A percentile compares a stretch with the other conserved stretches of the same genome.
phyloP scores from a whole-genome alignment of 2,797 vertebrate species.

The Sebastes wilsoni region DNA sequence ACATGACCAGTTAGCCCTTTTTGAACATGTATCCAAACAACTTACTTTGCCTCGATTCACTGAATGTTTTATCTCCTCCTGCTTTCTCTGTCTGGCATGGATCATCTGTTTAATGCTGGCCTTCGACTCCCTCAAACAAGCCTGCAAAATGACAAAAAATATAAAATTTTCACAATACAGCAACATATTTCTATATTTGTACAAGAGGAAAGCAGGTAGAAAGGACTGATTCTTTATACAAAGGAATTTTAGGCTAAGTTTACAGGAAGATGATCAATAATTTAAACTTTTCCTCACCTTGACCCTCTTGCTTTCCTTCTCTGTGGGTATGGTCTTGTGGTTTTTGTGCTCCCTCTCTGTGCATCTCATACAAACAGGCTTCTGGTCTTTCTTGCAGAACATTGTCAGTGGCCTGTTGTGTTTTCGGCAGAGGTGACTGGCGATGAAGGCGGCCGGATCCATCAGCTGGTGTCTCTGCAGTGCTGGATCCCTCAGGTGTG shows the following conservation, averaged over 20 bases:
- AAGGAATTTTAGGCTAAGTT: neutral
- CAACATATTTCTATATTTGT: neutral
- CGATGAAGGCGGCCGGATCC: conserved; percentile 50
- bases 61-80: conserved; percentile 42
- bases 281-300: conserved; percentile 49
- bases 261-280: neutral
- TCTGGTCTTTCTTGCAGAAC: conserved; percentile 70
- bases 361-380: conserved; percentile 53
- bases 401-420: conserved; percentile 59
- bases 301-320: conserved; percentile 46
- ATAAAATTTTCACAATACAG: neutral
- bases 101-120: conserved; percentile 49
- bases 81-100: conserved; percentile 38
- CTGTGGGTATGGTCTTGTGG: conserved; percentile 47
- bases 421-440: conserved; percentile 53
- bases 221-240: neutral
- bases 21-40: neutral
- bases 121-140: conserved; percentile 27
- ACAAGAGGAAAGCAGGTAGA: neutral
- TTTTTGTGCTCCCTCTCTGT: conserved; percentile 32
- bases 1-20: accelerated
- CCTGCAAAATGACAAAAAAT: conserved; percentile 17
- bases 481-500: conserved; percentile 37
- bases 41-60: conserved; percentile 57
- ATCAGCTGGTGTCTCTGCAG: conserved; percentile 63